Percentiles rank a stretch among this genome's conserved stretches.
Conservation (phyloP, 2,888 invertebrate genomes). For the Amblyjoppa proteus region DNA sequence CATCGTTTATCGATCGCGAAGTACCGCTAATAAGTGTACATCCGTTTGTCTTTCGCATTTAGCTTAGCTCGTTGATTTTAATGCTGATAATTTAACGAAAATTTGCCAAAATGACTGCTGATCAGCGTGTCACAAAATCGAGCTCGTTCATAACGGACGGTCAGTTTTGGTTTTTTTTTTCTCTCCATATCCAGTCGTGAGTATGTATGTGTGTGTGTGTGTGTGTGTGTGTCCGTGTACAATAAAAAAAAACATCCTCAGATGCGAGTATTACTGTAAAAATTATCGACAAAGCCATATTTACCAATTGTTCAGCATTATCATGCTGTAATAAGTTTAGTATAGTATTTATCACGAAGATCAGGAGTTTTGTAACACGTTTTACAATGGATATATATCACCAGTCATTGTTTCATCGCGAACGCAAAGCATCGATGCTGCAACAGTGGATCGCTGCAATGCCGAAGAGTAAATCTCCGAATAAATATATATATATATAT, state of each 20-base stretch:
- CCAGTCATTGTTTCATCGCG: constrained; percentile 64
- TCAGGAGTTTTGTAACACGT: constrained; percentile 67
- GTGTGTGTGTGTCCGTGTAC: background rate
- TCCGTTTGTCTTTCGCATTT: constrained; percentile 4
- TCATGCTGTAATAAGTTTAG: constrained; percentile 40
- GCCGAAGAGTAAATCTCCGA: constrained; percentile 21
- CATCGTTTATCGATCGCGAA: constrained; percentile 48
- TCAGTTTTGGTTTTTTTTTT: background rate
- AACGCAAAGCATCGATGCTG: constrained; percentile 68
- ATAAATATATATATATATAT: background rate
- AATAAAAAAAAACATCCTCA: constrained; percentile 16
- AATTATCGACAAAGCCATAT: constrained; percentile 37
- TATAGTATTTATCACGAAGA: constrained; percentile 65
- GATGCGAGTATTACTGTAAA: constrained; percentile 38
- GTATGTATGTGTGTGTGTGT: background rate
- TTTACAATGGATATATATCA: constrained; percentile 59
- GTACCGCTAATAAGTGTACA: constrained; percentile 57
- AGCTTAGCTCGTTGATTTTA: constrained; percentile 35
- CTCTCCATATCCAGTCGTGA: constrained; percentile 27
- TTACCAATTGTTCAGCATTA: constrained; percentile 29
- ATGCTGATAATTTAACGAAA: constrained; percentile 24
- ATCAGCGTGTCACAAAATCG: constrained; percentile 27
- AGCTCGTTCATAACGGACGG: constrained; percentile 41
- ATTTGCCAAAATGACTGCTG: constrained; percentile 13
- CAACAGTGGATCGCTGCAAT: constrained; percentile 74